Percentiles rank a stretch among this genome's conserved stretches.
Evolutionary conservation across 2,888 invertebrate genomes (phyloP).

Genomic region (Andrena bicolor): DNA sequence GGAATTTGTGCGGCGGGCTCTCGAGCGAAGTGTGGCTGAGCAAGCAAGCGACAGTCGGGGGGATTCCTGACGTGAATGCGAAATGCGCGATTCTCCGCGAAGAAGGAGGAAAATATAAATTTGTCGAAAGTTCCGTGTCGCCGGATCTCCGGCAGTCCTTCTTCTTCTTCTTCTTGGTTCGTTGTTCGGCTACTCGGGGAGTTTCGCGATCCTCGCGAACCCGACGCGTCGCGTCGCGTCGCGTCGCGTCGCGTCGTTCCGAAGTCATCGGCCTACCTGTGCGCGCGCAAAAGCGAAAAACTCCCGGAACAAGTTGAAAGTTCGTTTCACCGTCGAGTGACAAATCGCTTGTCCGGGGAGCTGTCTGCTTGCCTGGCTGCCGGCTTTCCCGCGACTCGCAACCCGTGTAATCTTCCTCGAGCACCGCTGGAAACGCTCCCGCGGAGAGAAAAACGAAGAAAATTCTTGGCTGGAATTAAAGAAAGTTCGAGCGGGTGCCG

Average conservation of each 20-base stretch:
- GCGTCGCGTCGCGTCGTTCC: conserved; percentile 38
- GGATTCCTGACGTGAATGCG: conserved; percentile 43
- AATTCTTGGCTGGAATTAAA: conserved; percentile 15
- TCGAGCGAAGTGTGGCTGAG: conserved; percentile 13
- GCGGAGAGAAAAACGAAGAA: neutral
- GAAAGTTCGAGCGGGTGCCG: conserved; percentile 11
- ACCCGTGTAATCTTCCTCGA: conserved; percentile 16
- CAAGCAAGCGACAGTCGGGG: conserved; percentile 56
- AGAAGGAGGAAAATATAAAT: conserved; percentile 66
- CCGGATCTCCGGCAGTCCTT: conserved; percentile 43
- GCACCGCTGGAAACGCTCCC: neutral
- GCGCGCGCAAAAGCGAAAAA: conserved; percentile 37
- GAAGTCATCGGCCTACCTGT: conserved; percentile 59
- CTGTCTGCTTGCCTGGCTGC: conserved; percentile 19
- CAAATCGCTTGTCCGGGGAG: conserved; percentile 63
- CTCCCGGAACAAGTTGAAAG: conserved; percentile 49
- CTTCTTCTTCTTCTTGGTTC: conserved; percentile 26
- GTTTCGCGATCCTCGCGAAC: conserved; percentile 38
- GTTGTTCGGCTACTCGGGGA: conserved; percentile 4
- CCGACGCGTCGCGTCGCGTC: conserved; percentile 28
- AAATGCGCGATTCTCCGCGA: conserved; percentile 53
- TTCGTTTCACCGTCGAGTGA: conserved; percentile 58
- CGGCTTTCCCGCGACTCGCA: neutral
- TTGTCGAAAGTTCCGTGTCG: conserved; percentile 64
- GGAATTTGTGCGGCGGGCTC: neutral